These are phyloP conservation scores for Agrochola lota DNA, from an alignment of 2,888 invertebrate genomes.

Conservation along the genomic window DNA sequence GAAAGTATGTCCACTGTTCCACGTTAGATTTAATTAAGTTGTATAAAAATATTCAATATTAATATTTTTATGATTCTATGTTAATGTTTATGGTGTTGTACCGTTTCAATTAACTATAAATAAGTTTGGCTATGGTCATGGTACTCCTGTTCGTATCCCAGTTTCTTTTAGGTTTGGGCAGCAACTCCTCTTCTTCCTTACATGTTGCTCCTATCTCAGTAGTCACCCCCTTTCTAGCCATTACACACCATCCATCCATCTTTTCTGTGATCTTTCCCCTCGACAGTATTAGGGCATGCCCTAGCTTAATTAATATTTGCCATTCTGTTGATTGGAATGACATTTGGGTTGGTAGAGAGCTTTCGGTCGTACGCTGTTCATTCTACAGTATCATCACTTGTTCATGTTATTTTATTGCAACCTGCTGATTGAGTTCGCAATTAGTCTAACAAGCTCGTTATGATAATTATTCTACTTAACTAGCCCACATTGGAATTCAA, in stretches of 20 bases:
- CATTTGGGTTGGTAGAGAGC: neutral
- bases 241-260: neutral
- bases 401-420: neutral
- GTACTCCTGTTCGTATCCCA: neutral
- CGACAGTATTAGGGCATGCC: neutral
- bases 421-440: neutral
- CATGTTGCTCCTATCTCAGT: no score
- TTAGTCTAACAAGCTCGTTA: slow-evolving; percentile 1
- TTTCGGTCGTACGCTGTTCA: neutral
- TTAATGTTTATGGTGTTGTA: no score
- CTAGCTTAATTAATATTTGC: neutral
- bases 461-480: slow-evolving; percentile 4
- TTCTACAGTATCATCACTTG: neutral
- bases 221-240: neutral
- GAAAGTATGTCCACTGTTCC: no score
- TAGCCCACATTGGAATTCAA: slow-evolving; percentile 1
- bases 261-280: neutral
- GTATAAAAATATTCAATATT: no score
- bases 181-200: neutral
- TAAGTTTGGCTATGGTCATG: neutral
- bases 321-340: neutral
- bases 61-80: no score
- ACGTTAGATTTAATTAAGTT: no score
- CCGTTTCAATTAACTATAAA: no score
- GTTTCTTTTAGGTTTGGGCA: neutral